Evolutionary conservation across 2,113 vertebrate genomes (phyloP), one percentile per base, ranked within the genome.

Genomic region (Panthera leo): DNA sequence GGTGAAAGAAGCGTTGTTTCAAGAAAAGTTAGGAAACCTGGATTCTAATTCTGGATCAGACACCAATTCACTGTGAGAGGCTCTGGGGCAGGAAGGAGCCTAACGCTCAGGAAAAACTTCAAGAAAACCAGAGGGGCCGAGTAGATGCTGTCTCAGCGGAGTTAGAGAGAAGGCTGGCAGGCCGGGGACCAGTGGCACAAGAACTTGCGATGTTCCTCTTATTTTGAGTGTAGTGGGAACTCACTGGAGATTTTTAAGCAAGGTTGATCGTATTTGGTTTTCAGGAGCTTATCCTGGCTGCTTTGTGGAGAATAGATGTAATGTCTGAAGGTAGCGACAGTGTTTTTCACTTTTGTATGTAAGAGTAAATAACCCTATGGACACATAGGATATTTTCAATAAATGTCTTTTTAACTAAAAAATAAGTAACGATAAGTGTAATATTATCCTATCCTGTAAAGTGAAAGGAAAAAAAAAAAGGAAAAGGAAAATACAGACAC

Each of bases 361-460:
- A 68, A 80, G 42, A 55, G 4, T 63, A 31, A 68, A 42, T 83
- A 58, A n/a, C 71, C 61, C 75, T 36, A 63, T 67, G 10, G 42
- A 82, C 16, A 29, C 34, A 42, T 4, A 65, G 12, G 42, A 1
- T 82, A 61, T 85, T 85, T 85, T 45, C 31, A 27, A 16, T 79
- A 75, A 75, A 23, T 85, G 19, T 34, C 51, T 92, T 70, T 89
- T 73, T 82, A 42, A 55, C 29, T 65, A 65, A 45, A 84, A 15
- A 67, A 36, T 31, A 9, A 34, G 6, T 70, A 79, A 48, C 8
- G 29, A 34, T 68, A 39, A 34, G 12, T 76, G 2, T 55, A 68
- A 83, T 67, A 16, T 67, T 31, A 75, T 76, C 91, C 39, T 92
- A n/a, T 21, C 51, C 48, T 75, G 15, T 61, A 68, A 94, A 75